phyloP scores from a whole-genome alignment of 2,888 invertebrate genomes.

The Abscondita cerata region DNA sequence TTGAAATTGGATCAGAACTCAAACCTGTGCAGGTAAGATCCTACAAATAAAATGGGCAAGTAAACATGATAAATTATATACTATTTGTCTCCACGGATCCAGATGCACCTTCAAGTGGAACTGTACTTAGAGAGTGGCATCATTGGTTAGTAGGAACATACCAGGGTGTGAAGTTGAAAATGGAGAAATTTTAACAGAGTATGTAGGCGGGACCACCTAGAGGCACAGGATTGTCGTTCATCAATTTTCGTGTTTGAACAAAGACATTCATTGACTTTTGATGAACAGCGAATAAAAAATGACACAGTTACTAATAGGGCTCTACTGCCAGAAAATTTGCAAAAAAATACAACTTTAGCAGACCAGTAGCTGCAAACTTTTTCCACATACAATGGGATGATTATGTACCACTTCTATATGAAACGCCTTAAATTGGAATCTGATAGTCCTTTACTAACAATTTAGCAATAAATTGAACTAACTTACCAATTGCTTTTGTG shows the following conservation, averaged over 20 bases:
- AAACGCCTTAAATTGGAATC: slow-evolving; percentile 10
- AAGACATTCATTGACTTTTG: slow-evolving; percentile 57
- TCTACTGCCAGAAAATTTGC: slow-evolving; percentile 65
- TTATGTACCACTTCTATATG: slow-evolving; percentile 57
- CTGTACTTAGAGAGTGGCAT: slow-evolving; percentile 75
- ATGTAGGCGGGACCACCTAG: slow-evolving; percentile 75
- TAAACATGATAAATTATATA: slow-evolving; percentile 68
- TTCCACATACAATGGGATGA: slow-evolving; percentile 67
- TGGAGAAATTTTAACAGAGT: slow-evolving; percentile 71
- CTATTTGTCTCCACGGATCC: slow-evolving; percentile 71
- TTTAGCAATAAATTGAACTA: too few relatives aligned
- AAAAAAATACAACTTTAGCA: slow-evolving; percentile 64
- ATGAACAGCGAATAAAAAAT: slow-evolving; percentile 26
- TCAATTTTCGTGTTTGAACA: slow-evolving; percentile 76
- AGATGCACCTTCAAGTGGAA: slow-evolving; percentile 76
- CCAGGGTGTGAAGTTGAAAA: slow-evolving; percentile 66
- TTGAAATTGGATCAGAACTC: slow-evolving; percentile 70
- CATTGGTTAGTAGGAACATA: slow-evolving; percentile 82
- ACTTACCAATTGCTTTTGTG: slow-evolving; percentile 92
- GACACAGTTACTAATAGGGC: slow-evolving; percentile 46
- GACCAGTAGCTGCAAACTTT: slow-evolving; percentile 69
- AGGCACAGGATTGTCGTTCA: slow-evolving; percentile 73
- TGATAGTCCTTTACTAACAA: not conserved
- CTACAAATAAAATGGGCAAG: slow-evolving; percentile 72
- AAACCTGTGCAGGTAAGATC: slow-evolving; percentile 80